Evolutionary conservation across 2,797 vertebrate species (phyloP), one percentile per base, ranked within the genome.

Genomic region (Argyrosomus regius): DNA sequence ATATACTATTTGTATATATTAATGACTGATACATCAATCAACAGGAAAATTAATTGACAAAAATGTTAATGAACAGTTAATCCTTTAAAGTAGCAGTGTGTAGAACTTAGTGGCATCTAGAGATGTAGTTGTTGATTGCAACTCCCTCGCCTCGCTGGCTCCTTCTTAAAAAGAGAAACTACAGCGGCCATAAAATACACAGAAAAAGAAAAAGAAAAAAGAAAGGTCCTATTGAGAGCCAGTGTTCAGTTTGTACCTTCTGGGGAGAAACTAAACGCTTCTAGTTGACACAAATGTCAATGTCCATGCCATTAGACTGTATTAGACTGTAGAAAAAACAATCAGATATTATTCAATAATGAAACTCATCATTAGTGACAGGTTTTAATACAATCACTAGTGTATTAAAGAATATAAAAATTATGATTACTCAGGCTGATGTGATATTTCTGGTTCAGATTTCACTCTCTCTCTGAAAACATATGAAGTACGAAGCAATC

Each of bases 401-500:
- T 13, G 13, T 18, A 26, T 48, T 66, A 26, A 56, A 56, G 20
- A 67, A 65, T 62, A n/a, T 56, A 31, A 1, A 8, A 5, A 4
- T 26, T 52, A 3, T 43, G 0, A 50, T 66, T 43, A 50, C 9
- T 58, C 9, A 20, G 35, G 28, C 5, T 50, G 8, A 7, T 71
- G 5, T 75, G 13, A 60, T 75, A 31, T 16, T 26, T 48, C 18
- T 56, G 26, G 75, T 77, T 70, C 11, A 16, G 46, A 68, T 73
- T 69, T 39, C 13, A 26, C 31, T 52, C 35, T 43, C 5, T n/a
- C 0, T 2, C 11, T 1, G 24, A 75, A 84, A 74, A 78, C 60
- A 66, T 31, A 45, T 52, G 8, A 82, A 49, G 79, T 24, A 54
- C 16, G 35, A 82, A 26, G 74, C 53, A 76, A 65, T 61, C 64